Base-by-base conservation (phyloP, 2,888 invertebrate species). In the Crepidodera aurea region DNA sequence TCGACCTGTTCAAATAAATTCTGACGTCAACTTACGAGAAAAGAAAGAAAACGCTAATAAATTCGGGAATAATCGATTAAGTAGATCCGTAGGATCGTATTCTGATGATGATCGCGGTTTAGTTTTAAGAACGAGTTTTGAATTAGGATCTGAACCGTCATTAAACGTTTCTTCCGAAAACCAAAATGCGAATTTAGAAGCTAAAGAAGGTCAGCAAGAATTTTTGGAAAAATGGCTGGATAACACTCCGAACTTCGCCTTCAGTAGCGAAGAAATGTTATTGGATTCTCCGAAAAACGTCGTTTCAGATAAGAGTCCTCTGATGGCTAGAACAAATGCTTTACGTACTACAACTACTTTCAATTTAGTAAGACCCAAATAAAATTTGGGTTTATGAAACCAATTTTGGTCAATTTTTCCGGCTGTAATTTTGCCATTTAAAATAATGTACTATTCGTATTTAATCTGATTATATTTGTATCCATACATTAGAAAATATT, bases 301-400 rank as follows among this genome's bases (percentile, higher is more conserved):
- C 1, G n/a, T 29, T 50, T 50, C 27, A 0, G 54, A 27, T 5
- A 59, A 60, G 5, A 73, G 69, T 66, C 77, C 78, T 16, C 62
- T 81, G 37, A 80, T 77, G 19, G 72, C 74, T 13, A 71, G 82
- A 46, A 80, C 82, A n/a, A 77, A 81, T 59, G 80, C 80, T 27
- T 70, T 82, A 64, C 69, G 78, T 48, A 76, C 72, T 37, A 78
- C 77, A 25, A 81, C 78, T 60, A 78, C 80, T 2, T 82, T 82
- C 69, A 80, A 82, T 75, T 75, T 81, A 68, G 78, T 82, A 12
- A 80, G 75, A 73, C 79, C 78, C 27, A 79, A 78, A 67, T 68
- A 69, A 62, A 25, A 29, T 19, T 22, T 16, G 10, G 13, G 1
- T 10, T 15, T 5, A 7, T 29, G 67, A 56, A 57, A 37, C 42